Evolutionary conservation across 2,888 invertebrate genomes (phyloP).

Genomic region (Aleiodes testaceus): DNA sequence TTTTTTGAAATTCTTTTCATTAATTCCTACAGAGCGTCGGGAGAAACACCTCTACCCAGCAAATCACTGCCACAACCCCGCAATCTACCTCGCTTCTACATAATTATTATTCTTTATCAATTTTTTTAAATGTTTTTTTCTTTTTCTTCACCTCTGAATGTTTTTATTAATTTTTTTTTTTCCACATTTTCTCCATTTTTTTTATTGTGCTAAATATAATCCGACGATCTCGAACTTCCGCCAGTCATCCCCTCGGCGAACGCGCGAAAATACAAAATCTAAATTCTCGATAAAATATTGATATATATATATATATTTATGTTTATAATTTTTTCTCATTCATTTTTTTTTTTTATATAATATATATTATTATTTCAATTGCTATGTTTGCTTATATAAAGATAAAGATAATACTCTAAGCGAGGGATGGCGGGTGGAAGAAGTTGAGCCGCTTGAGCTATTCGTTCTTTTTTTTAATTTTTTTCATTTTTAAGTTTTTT

Average conservation of each 20-base stretch:
- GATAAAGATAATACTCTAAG: conserved; percentile 70
- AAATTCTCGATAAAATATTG: conserved; percentile 70
- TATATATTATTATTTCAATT: conserved; percentile 67
- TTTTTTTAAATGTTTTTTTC: conserved; percentile 36
- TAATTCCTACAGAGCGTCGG: conserved; percentile 26
- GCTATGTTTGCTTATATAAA: conserved; percentile 68
- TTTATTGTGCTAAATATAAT: conserved; percentile 51
- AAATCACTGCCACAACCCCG: conserved; percentile 45
- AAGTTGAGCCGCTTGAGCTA: conserved; percentile 57
- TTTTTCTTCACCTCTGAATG: conserved; percentile 23
- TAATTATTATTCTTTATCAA: conserved; percentile 32
- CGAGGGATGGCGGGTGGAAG: conserved; percentile 68
- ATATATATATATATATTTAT: conserved; percentile 49
- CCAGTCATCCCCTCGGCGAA: conserved; percentile 63
- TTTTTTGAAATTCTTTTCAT: conserved; percentile 4
- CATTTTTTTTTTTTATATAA: conserved; percentile 56
- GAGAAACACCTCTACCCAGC: conserved; percentile 39
- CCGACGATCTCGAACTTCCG: conserved; percentile 51
- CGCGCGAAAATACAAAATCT: conserved; percentile 71
- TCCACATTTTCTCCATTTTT: conserved; percentile 27
- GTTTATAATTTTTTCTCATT: conserved; percentile 45
- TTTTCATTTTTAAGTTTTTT: conserved; percentile 11
- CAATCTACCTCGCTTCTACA: conserved; percentile 22
- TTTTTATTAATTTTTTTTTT: conserved; percentile 49
- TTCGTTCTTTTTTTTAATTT: conserved; percentile 36